Percentiles rank a stretch among this genome's conserved stretches.
Conservation (phyloP, 2,113 vertebrate genomes). For the Bufo bufo region DNA sequence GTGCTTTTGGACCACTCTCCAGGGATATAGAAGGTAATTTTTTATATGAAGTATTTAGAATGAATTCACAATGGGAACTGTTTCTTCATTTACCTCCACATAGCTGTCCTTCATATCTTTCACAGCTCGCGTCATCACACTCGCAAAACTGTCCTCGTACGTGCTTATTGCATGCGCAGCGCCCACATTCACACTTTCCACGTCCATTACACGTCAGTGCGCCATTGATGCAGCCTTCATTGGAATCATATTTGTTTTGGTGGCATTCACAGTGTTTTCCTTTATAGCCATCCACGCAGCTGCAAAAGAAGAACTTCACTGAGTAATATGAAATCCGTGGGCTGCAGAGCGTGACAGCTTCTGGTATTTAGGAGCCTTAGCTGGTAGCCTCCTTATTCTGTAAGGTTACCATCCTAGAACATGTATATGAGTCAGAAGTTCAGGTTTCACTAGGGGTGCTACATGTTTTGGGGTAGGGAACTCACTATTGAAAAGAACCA, state of each 20-base stretch:
- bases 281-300: slow-evolving; percentile 67
- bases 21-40: too few relatives aligned
- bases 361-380: background rate
- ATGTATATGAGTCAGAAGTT: too few relatives aligned
- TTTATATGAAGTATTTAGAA: too few relatives aligned
- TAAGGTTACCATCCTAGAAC: too few relatives aligned
- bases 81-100: slow-evolving; percentile 71
- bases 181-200: slow-evolving; percentile 74
- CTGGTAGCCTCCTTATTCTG: too few relatives aligned
- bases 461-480: too few relatives aligned
- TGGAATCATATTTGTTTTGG: slow-evolving; percentile 62
- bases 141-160: slow-evolving; percentile 68
- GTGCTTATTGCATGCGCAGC: slow-evolving; percentile 68
- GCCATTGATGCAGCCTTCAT: slow-evolving; percentile 64
- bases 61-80: too few relatives aligned
- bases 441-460: too few relatives aligned
- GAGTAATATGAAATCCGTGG: background rate
- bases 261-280: slow-evolving; percentile 73
- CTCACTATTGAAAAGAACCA: too few relatives aligned
- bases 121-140: slow-evolving; percentile 73
- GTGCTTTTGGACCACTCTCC: too few relatives aligned
- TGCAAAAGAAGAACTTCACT: slow-evolving; percentile 40
- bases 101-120: slow-evolving; percentile 65
- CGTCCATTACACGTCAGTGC: slow-evolving; percentile 69
- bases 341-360: background rate